Evolutionary conservation across 2,888 invertebrate genomes (phyloP), one percentile per base, ranked within the genome.

Genomic region (Apomyelois bistriatella): DNA sequence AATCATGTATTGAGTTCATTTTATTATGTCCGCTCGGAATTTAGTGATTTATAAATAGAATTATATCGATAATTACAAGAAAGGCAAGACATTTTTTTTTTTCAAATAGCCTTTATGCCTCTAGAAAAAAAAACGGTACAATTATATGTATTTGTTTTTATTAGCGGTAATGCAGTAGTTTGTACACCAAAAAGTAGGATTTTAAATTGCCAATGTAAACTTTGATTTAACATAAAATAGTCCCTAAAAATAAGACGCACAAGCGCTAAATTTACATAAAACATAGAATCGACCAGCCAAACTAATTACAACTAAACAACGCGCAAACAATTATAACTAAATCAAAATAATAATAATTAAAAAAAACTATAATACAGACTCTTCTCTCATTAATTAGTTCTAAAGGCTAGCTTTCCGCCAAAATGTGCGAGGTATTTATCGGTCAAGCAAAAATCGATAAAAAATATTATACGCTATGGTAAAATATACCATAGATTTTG

Each of bases 301-400:
- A 61, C 40, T 50, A 50, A 73, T 72, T 72, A 76, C 53, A 81
- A 79, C 76, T 78, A 80, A 80, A 77, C 78, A 85, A 85, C 76
- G 72, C 74, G 66, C 72, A 79, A 80, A 77, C 79, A 78, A 80
- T 77, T 69, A 72, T 70, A 62, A 65, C 74, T 70, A 62, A 71
- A 73, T 80, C 81, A 83, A 64, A 56, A 68, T 72, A 38, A 38
- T 77, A 56, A 68, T 72, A 40, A 40, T 77, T 74, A 71, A 69
- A 61, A 72, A 71, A 68, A 64, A 72, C 74, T 85, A 85, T 84
- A 80, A 68, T 83, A 84, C 84, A 86, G 78, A 79, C 79, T 78
- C 72, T 62, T 74, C 63, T 78, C 74, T 72, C 70, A 22, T 49
- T 16, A 22, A 22, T 49, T 16, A 22, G 15, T 30, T 22, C 16